These are phyloP conservation scores for Lordiphosa clarofinis DNA, from an alignment of 1,140 invertebrate genomes.

Conservation along the genomic window DNA sequence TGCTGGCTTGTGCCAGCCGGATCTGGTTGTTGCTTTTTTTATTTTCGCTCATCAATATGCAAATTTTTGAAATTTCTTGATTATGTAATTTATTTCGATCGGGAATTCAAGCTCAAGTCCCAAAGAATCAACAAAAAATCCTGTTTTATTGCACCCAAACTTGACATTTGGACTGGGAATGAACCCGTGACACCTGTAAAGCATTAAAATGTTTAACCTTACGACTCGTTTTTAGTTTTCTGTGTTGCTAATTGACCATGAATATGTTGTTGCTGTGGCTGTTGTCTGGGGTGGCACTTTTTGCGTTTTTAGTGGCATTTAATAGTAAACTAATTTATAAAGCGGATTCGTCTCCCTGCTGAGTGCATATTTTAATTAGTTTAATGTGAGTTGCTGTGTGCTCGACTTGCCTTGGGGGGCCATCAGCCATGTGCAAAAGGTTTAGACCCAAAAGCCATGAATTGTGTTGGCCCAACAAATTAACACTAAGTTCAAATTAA, in stretches of 20 bases:
- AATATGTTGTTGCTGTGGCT: slow-evolving; percentile 35
- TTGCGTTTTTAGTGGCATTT: slow-evolving; percentile 70
- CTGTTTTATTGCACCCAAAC: slow-evolving; percentile 48
- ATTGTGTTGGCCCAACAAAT: slow-evolving; percentile 57
- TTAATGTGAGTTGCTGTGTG: slow-evolving; percentile 38
- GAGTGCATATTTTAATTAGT: slow-evolving; percentile 61
- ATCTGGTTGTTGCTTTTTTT: slow-evolving; percentile 53
- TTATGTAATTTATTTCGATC: slow-evolving; percentile 62
- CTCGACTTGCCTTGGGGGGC: slow-evolving; percentile 35
- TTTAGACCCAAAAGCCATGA: slow-evolving; percentile 34
- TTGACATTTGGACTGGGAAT: slow-evolving; percentile 41
- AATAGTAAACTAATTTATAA: slow-evolving; percentile 72
- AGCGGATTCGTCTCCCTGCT: slow-evolving; percentile 41
- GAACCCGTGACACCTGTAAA: slow-evolving; percentile 42
- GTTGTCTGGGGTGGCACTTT: slow-evolving; percentile 59
- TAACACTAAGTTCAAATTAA: slow-evolving; percentile 60
- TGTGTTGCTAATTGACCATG: slow-evolving; percentile 72
- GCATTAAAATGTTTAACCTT: slow-evolving; percentile 41
- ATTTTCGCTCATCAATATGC: slow-evolving; percentile 73
- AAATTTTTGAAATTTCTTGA: slow-evolving; percentile 52
- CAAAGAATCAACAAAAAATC: slow-evolving; percentile 12
- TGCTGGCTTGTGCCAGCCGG: slow-evolving; percentile 71
- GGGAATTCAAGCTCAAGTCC: slow-evolving; percentile 52
- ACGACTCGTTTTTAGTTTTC: slow-evolving; percentile 29
- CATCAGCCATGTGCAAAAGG: slow-evolving; percentile 32